Conservation (phyloP, 2,888 invertebrate species). For the Mythimna lalbum region DNA sequence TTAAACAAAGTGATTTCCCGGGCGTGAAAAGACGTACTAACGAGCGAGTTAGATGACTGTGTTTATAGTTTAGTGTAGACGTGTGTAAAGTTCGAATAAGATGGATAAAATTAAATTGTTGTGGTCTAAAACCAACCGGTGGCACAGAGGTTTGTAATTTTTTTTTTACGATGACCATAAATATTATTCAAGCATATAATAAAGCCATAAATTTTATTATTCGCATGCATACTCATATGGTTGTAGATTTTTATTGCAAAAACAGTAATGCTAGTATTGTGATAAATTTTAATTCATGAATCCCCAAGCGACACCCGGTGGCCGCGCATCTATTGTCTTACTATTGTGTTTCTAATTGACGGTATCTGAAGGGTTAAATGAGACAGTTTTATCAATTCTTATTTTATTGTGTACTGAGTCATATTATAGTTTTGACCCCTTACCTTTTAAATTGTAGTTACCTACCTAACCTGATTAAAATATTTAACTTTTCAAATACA, state of each 20-base stretch:
- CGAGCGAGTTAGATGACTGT: neutral
- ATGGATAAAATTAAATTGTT: constrained; percentile 74
- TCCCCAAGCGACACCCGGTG: too few species aligned
- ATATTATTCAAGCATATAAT: neutral
- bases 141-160: constrained; percentile 78
- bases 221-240: neutral
- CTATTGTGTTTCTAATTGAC: too few species aligned
- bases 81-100: constrained; percentile 43
- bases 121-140: constrained; percentile 86
- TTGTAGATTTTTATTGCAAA: constrained; percentile 9
- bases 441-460: neutral
- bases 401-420: neutral
- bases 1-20: constrained; percentile 27
- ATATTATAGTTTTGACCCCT: neutral
- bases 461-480: too few species aligned
- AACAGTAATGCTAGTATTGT: neutral
- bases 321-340: too few species aligned
- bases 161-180: neutral
- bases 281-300: neutral
- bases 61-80: constrained; percentile 4
- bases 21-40: constrained; percentile 13
- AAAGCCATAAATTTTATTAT: neutral
- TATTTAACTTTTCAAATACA: too few species aligned
- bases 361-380: too few species aligned
- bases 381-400: neutral